These are phyloP conservation scores for Enteromius mattozi DNA, from an alignment of 2,797 vertebrate species.

Conservation along the genomic window DNA sequence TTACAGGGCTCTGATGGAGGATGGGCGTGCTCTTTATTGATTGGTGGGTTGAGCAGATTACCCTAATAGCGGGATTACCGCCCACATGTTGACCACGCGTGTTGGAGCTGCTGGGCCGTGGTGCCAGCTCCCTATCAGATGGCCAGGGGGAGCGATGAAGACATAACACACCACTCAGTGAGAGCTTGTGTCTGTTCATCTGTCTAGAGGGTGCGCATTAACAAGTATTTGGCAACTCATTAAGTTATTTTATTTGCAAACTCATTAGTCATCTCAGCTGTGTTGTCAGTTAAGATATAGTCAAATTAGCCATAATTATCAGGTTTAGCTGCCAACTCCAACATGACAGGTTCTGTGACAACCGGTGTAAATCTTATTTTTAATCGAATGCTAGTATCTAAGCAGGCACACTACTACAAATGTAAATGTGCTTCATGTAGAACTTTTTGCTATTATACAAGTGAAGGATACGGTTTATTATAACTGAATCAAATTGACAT, in stretches of 20 bases:
- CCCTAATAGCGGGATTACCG: conserved; percentile 85
- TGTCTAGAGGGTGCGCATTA: conserved; percentile 18
- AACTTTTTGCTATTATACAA: neutral
- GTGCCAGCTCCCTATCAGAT: conserved; percentile 55
- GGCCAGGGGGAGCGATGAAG: conserved; percentile 55
- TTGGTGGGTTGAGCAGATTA: conserved; percentile 84
- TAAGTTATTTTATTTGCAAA: conserved; percentile 8
- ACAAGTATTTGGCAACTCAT: conserved; percentile 22
- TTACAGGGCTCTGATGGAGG: conserved; percentile 71
- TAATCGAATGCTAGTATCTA: neutral
- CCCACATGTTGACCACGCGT: conserved; percentile 82
- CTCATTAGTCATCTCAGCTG: conserved; percentile 22
- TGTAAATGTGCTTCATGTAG: neutral
- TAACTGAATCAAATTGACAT: neutral
- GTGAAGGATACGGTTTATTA: neutral
- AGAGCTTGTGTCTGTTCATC: conserved; percentile 18
- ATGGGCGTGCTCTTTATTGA: conserved; percentile 77
- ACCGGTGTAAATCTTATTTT: neutral
- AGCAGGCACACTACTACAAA: neutral
- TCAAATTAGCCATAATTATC: conserved; percentile 49
- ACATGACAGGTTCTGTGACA: neutral
- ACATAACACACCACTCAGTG: conserved; percentile 66
- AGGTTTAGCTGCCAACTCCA: neutral
- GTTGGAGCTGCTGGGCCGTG: conserved; percentile 47
- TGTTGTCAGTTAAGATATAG: conserved; percentile 16